A percentile compares a stretch with the other conserved stretches of the same genome.
Conservation (phyloP, 2,797 vertebrate species). For the Kryptopterus vitreolus region DNA sequence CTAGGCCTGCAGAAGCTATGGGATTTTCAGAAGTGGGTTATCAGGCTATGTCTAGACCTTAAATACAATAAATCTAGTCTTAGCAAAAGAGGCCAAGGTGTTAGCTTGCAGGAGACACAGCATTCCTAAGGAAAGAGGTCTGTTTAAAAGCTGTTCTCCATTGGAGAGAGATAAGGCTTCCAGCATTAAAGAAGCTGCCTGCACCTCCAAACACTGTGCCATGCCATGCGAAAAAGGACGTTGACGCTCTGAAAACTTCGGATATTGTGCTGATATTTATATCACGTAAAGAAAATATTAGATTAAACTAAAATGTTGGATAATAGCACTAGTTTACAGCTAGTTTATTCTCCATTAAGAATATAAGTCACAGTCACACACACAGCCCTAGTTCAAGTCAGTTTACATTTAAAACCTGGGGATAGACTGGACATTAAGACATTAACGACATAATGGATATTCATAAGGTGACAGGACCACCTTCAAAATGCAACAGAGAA, state of each 20-base stretch:
- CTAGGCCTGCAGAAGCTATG: conserved; percentile 10
- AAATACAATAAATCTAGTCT: conserved; percentile 46
- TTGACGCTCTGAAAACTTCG: background rate
- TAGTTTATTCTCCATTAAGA: background rate
- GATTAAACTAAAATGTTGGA: background rate
- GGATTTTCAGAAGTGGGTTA: conserved; percentile 29
- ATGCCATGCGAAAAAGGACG: background rate
- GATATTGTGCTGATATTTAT: background rate
- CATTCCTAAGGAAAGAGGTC: background rate
- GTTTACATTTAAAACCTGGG: background rate
- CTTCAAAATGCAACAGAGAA: no score
- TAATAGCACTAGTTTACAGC: background rate
- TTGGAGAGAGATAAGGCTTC: background rate
- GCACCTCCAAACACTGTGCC: background rate
- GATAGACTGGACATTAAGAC: background rate
- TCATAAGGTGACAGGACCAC: background rate
- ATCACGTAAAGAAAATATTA: background rate
- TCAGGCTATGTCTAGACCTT: conserved; percentile 29
- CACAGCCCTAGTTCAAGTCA: no score
- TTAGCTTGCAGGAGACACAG: background rate
- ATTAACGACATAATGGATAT: background rate
- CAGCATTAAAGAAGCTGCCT: background rate
- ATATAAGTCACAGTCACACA: background rate
- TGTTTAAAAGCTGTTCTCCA: background rate
- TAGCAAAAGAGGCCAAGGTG: background rate